Evolutionary conservation across 1,140 invertebrate species (phyloP).

Genomic region (Lethrus apterus): DNA sequence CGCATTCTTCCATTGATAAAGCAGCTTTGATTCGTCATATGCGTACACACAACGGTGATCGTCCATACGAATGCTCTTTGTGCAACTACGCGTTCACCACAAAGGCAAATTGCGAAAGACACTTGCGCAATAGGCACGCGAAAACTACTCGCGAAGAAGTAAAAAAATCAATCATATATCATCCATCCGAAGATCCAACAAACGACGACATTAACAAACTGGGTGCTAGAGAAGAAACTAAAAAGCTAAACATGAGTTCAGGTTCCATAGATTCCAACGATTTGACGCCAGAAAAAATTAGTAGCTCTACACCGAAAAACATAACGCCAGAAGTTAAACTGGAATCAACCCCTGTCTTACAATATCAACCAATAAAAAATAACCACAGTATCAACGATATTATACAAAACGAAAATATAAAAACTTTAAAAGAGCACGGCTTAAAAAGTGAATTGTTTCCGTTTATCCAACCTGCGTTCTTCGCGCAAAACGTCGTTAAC

Average conservation of each 20-base stretch:
- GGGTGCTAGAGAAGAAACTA: conserved; percentile 45
- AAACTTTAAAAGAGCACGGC: no score
- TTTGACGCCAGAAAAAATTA: conserved; percentile 27
- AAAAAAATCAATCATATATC: conserved; percentile 77
- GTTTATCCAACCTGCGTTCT: no score
- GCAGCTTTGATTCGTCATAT: conserved; percentile 83
- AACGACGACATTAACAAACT: conserved; percentile 59
- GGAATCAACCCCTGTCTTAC: conserved; percentile 21
- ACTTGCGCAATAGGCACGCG: conserved; percentile 84
- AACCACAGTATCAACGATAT: no score
- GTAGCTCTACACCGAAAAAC: conserved; percentile 31
- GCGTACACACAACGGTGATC: conserved; percentile 88
- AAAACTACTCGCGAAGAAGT: conserved; percentile 78
- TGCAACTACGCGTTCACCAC: conserved; percentile 96
- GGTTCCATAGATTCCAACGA: conserved; percentile 25
- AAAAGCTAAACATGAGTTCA: conserved; percentile 36
- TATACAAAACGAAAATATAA: no score
- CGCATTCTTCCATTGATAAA: conserved; percentile 83
- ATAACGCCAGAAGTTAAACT: no score
- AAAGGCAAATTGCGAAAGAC: conserved; percentile 83
- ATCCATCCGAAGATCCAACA: conserved; percentile 72
- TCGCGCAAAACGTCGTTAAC: not conserved
- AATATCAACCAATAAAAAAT: no score
- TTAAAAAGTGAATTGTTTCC: no score
- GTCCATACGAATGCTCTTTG: conserved; percentile 87